phyloP scores from a whole-genome alignment of 2,888 invertebrate genomes.

The Sceliomorpha sp. region DNA sequence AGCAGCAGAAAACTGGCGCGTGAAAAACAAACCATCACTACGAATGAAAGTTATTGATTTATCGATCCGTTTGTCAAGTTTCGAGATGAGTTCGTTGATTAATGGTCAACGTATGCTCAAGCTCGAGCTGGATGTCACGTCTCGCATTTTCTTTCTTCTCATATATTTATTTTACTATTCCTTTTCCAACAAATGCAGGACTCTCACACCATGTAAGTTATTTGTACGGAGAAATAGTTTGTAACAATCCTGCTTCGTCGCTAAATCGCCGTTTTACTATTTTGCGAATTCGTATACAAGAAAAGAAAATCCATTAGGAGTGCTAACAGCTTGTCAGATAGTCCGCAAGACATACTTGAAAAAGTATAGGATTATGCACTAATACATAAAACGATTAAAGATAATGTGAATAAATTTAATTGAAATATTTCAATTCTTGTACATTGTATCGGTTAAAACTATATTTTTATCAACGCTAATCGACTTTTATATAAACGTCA shows the following conservation, averaged over 20 bases:
- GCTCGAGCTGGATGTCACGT: constrained; percentile 63
- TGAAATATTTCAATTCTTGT: not conserved
- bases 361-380: no score
- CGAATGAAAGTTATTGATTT: constrained; percentile 71
- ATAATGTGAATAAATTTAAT: no score
- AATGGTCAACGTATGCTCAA: constrained; percentile 68
- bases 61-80: constrained; percentile 68
- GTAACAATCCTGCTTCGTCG: constrained; percentile 56
- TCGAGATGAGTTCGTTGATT: constrained; percentile 71
- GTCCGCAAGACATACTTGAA: no score
- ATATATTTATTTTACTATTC: constrained; percentile 46
- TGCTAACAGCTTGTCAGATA: constrained; percentile 7
- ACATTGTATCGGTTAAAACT: not conserved
- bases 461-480: not conserved
- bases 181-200: constrained; percentile 42
- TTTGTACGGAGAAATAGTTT: constrained; percentile 62
- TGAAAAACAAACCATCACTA: constrained; percentile 42
- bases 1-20: constrained; percentile 16
- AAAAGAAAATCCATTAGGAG: constrained; percentile 9
- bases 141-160: constrained; percentile 61
- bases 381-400: no score
- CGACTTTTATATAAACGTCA: constrained; percentile 3
- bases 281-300: constrained; percentile 12
- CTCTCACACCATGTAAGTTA: constrained; percentile 64
- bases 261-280: constrained; percentile 54